Evolutionary conservation across 2,888 invertebrate species (phyloP), one percentile per base, ranked within the genome.

Genomic region (Melolontha melolontha): DNA sequence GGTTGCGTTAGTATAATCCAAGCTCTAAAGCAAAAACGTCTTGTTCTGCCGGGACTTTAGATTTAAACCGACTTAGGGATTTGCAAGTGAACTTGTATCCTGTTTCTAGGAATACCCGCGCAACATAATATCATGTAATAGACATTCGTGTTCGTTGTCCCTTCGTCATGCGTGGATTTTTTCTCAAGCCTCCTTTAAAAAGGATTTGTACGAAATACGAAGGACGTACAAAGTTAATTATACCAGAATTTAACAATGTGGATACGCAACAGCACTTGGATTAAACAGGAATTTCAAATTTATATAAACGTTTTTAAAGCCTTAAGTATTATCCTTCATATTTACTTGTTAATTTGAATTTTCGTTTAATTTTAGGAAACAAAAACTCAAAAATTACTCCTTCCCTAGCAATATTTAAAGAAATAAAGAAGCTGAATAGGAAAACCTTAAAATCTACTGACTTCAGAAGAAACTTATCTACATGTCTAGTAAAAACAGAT

Each of bases 11-110:
- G 47, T 7, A 39, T 62, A 62, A 62, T 62, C 59, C 47, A 34
- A 11, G 47, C 29, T 27, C 34, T 62, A 47, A 12, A 10, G 47
- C 59, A 62, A 62, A 62, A 62, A 62, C 59, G 47, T 62, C 59
- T 7, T 49, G 22, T 7, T 47, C 59, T 7, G 34, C 16, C 4
- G 40, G 54, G 59, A 47, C 34, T 62, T 49, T 11, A 47, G 47
- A 16, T 47, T 34, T 62, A 62, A 62, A 27, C 59, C 59, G 59
- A 47, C 59, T 62, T 62, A 47, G n/a, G 22, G 16, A 49, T 49
- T 49, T 49, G 10, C 49, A 49, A 22, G 17, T 49, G 49, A 22
- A 49, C 22, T 22, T 22, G 49, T 17, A 5, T 17, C 34, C 29
- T 29, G 34, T 40, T 54, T 41, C 16, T 40, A 40, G 40, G 40